Evolutionary conservation across 2,888 invertebrate genomes (phyloP).

Genomic region (Aelia acuminata): DNA sequence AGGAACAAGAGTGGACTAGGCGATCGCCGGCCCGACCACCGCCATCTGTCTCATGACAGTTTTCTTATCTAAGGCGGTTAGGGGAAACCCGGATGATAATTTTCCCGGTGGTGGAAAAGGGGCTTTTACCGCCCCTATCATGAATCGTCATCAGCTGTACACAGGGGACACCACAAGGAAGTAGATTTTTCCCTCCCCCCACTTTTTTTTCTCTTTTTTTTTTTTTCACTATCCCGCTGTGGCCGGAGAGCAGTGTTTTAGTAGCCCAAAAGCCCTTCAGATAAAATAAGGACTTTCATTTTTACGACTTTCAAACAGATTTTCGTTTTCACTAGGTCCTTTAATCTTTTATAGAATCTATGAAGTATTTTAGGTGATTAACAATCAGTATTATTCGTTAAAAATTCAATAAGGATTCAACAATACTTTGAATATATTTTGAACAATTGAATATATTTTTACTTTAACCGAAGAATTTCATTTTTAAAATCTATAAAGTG

Average conservation of each 20-base stretch:
- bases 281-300: slow-evolving; percentile 17
- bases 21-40: background rate
- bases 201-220: slow-evolving; percentile 13
- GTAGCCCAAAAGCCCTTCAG: slow-evolving; percentile 21
- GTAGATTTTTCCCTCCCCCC: background rate
- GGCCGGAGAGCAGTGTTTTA: slow-evolving; percentile 10
- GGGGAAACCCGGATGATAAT: slow-evolving; percentile 42
- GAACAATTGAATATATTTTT: no score
- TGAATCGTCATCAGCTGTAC: slow-evolving; percentile 48
- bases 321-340: background rate
- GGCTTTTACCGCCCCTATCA: slow-evolving; percentile 42
- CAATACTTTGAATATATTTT: no score
- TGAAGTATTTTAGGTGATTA: background rate
- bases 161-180: slow-evolving; percentile 43
- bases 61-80: slow-evolving; percentile 50
- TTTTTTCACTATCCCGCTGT: slow-evolving; percentile 32
- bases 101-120: slow-evolving; percentile 43
- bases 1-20: slow-evolving; percentile 24
- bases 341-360: background rate
- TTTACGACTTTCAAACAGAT: slow-evolving; percentile 28
- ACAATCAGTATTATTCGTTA: no score
- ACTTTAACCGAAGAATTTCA: no score
- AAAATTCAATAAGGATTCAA: no score
- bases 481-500: no score
- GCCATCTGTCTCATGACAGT: slow-evolving; percentile 48